Base-by-base conservation (phyloP, 2,888 invertebrate genomes). In the Cremastinae sp. region DNA sequence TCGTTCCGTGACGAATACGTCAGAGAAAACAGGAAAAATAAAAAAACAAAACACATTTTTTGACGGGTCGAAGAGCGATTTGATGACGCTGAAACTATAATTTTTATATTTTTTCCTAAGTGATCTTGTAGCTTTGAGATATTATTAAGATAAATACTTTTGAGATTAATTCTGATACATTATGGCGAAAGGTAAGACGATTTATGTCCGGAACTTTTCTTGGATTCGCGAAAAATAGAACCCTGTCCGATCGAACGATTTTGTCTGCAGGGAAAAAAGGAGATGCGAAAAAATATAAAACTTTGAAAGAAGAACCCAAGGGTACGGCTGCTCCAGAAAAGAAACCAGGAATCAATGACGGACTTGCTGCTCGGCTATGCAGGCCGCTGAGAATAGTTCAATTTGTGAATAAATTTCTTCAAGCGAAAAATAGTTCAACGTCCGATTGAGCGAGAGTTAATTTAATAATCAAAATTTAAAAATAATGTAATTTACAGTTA, bases 371-470 rank as follows among this genome's bases (percentile, higher is more conserved):
- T 28, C 51, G 66, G 0, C 14, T 82, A 10, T 74, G 78, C 38
- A 83, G 76, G 64, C 81, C 84, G 10, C 45, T 87, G 0, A 85
- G 87, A 20, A 81, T 85, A 79, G 71, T 85, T 56, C 79, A 86
- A 68, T 84, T 87, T 54, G 87, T 86, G 64, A 84, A 85, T 81
- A 12, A 28, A 8, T 22, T 14, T 0, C 2, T 47, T 38, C 10
- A 10, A 14, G 1, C 8, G 20, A 5, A 14, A 36, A 36, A 16
- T 16, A 16, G 28, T 14, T 3, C 8, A 18, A 36, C 34, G 12
- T 8, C 3, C 16, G 41, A 41, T 41, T n/a, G 2, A n/a, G 41
- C 9, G 9, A 16, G 22, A 18, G 28, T 54, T 8, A 16, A 1
- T 2, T 8, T 5, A 18, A 10, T 18, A 49, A 18, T n/a, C 2